Percentiles rank a stretch among this genome's conserved stretches.
Conservation (phyloP, 1,140 invertebrate species). For the Pseudachorutes palmiensis region DNA sequence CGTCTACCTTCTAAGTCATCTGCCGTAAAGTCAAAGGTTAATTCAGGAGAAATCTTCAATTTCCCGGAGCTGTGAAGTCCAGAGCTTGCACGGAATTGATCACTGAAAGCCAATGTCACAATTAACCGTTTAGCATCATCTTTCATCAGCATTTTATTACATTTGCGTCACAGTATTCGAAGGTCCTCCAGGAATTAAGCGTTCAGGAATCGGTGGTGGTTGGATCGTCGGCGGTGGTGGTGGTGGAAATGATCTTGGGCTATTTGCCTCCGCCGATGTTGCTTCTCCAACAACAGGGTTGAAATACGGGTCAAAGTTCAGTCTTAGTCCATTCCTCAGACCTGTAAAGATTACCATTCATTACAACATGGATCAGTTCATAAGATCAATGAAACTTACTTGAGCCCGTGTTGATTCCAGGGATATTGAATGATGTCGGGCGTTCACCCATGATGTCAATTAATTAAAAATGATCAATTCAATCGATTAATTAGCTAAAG, state of each 20-base stretch:
- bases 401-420: not conserved
- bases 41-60: slow-evolving; percentile 63
- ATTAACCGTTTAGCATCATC: no score
- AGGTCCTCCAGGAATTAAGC: not conserved
- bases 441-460: slow-evolving; percentile 2
- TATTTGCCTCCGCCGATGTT: not conserved
- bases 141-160: no score
- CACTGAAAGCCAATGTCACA: slow-evolving; percentile 19
- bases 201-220: not conserved
- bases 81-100: slow-evolving; percentile 30
- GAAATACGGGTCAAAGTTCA: slow-evolving; percentile 26
- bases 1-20: slow-evolving; percentile 51
- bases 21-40: slow-evolving; percentile 78
- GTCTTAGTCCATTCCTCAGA: slow-evolving; percentile 17
- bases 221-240: not conserved
- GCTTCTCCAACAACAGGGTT: not conserved
- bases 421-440: not conserved
- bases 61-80: slow-evolving; percentile 30
- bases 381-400: no score
- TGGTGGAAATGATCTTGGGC: not conserved
- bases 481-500: not conserved
- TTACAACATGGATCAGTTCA: no score
- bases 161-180: slow-evolving; percentile 7
- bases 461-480: not conserved
- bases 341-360: slow-evolving; percentile 6